Percentiles rank a stretch among this genome's conserved stretches.
These are phyloP conservation scores for Nilaparvata lugens DNA, from an alignment of 1,140 invertebrate genomes.

Conservation along the genomic window DNA sequence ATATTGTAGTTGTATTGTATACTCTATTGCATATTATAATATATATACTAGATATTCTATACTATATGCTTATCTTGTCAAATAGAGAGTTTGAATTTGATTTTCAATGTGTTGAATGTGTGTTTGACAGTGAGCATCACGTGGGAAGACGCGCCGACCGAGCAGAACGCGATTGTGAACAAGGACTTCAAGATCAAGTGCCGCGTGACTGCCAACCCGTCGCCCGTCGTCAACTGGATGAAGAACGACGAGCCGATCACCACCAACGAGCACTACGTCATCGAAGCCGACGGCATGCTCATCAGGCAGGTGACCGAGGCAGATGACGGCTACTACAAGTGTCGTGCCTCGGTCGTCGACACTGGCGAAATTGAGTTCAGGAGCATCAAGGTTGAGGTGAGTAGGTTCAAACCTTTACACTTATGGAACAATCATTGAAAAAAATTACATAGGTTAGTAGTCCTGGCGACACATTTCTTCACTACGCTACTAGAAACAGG, in stretches of 20 bases:
- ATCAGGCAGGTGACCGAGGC: conserved; percentile 67
- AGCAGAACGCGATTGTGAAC: conserved; percentile 71
- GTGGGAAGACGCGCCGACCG: conserved; percentile 72
- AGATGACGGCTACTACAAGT: conserved; percentile 78
- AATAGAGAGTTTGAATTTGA: no score
- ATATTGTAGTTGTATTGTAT: conserved; percentile 13
- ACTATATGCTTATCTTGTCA: neutral
- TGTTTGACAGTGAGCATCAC: conserved; percentile 62
- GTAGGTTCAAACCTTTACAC: no score
- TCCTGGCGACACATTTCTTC: neutral
- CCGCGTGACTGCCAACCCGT: conserved; percentile 71
- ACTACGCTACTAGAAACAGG: conserved; percentile 6
- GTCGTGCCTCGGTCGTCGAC: conserved; percentile 65
- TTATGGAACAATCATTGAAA: no score
- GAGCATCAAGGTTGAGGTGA: conserved; percentile 68
- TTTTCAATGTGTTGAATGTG: conserved; percentile 10
- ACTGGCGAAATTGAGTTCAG: conserved; percentile 67
- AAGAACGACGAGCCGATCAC: conserved; percentile 54
- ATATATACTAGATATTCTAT: conserved; percentile 5
- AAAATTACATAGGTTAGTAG: neutral
- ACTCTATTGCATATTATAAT: neutral
- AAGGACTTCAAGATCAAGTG: conserved; percentile 70
- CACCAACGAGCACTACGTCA: conserved; percentile 58
- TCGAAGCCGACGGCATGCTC: conserved; percentile 62
- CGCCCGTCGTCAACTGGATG: conserved; percentile 74